Evolutionary conservation across 2,888 invertebrate species (phyloP), one percentile per base, ranked within the genome.

Genomic region (Anarsia innoxiella): DNA sequence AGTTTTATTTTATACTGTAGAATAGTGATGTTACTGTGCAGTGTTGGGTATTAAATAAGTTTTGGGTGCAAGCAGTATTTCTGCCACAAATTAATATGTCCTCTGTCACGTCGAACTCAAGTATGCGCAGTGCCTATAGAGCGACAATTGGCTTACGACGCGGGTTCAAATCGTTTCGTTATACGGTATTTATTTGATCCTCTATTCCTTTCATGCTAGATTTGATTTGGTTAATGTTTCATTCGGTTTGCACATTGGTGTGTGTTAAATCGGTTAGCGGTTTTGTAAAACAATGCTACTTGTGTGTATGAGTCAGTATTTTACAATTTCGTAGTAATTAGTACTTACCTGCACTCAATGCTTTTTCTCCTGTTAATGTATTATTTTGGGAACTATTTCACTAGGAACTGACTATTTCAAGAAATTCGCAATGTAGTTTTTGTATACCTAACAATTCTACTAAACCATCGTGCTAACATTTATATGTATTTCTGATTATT

Each of bases 181-280:
- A 77, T 51, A 80, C 72, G 83, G 84, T 84, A 79, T 63, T 63
- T 61, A 56, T 52, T 45, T 31, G 31, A 23, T 33, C 11, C n/a
- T 26, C 26, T 23, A 31, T 31, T n/a, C 8, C 15, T 14, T 13
- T 33, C 14, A 5, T 25, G 5, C 25, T 25, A 3, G 3, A 25
- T n/a, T 19, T 19, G 4, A 19, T 5, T 19, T 19, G 19, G 19
- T 19, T 19, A 8, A 19, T n/a, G n/a, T 77, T 76, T 31, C 76
- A 92, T 92, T 88, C 88, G 41, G 89, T 87, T 37, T 93, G 94
- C 37, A 94, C 94, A 3, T 88, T 95, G 19, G 85, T 89, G 23
- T 91, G 94, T 4, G 90, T 86, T 9, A 88, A 90, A 46, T 90
- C 90, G 0, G 94, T 94, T 75, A 90, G 94, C 61, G n/a, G n/a